These are phyloP conservation scores for Zosterops lateralis DNA, from an alignment of 2,113 vertebrate genomes.

Conservation along the genomic window DNA sequence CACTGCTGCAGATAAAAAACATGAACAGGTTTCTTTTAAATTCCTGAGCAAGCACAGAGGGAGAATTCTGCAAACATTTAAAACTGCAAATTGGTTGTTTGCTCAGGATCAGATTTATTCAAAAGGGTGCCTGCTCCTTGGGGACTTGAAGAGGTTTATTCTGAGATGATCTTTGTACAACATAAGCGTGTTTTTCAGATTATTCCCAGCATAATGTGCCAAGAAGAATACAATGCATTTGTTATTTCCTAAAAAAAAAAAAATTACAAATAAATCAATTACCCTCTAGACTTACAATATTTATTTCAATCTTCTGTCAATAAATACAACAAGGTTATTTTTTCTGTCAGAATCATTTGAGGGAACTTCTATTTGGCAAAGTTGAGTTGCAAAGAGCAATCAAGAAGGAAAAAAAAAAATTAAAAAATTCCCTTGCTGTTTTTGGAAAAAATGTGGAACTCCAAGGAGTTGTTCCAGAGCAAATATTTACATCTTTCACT, in stretches of 20 bases:
- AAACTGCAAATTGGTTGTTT: conserved; percentile 94
- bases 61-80: conserved; percentile 90
- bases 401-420: conserved; percentile 67
- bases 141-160: conserved; percentile 79
- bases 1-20: neutral
- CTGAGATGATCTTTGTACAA: conserved; percentile 81
- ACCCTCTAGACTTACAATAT: conserved; percentile 85
- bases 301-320: conserved; percentile 94
- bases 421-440: conserved; percentile 59
- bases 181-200: conserved; percentile 91
- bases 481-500: neutral
- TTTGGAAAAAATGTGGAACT: conserved; percentile 40
- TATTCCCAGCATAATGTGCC: conserved; percentile 89
- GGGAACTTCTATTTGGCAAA: conserved; percentile 86
- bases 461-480: conserved; percentile 32
- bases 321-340: conserved; percentile 93
- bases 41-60: conserved; percentile 82
- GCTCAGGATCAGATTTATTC: conserved; percentile 87
- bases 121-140: conserved; percentile 74
- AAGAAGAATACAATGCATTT: conserved; percentile 80
- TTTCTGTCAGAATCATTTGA: conserved; percentile 86
- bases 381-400: conserved; percentile 81
- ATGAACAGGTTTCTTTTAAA: conserved; percentile 64
- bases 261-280: conserved; percentile 54
- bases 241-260: conserved; percentile 80